Evolutionary conservation across 1,140 invertebrate species (phyloP), one percentile per base, ranked within the genome.

Genomic region (Heliconius congener): DNA sequence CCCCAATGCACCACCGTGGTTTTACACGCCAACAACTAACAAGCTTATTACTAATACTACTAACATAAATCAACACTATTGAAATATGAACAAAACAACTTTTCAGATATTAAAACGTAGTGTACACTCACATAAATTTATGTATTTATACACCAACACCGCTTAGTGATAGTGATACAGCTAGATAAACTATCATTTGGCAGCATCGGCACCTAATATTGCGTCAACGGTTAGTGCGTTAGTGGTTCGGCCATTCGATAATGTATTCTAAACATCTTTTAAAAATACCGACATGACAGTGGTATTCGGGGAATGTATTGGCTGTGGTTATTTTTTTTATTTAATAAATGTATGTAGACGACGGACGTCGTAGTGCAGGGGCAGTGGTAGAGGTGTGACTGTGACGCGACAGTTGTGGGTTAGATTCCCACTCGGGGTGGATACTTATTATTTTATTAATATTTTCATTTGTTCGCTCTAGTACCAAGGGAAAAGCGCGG

Each of bases 181-280:
- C 57, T 11, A 60, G 57, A 60, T 60, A 60, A 66, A 66, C 27
- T 66, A 66, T 66, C 27, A 66, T 66, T 66, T 66, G 60, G 60
- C 60, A 66, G 60, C 60, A 66, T 66, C 27, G 27, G 23, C 23
- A 30, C 60, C 60, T 66, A 66, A 66, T 66, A 30, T 66, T 66
- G 27, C 60, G 60, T 66, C 60, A 66, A 66, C 60, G 27, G 60
- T 66, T 66, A 66, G 60, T 66, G 60, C 60, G 60, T 66, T 66
- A 66, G 60, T 23, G 27, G 9, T 66, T 66, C 60, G 13, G 27
- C 60, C 27, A 66, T 66, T 27, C 60, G 3, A 30, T 66, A 66
- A 66, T 66, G 11, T 66, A 66, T 66, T 66, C 60, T 66, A 66
- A 27, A 5, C 60, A 27, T 27, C 27, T 66, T 66, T 66, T 30